Base-by-base conservation (phyloP, 2,113 vertebrate genomes). In the Syngnathoides biaculeatus region DNA sequence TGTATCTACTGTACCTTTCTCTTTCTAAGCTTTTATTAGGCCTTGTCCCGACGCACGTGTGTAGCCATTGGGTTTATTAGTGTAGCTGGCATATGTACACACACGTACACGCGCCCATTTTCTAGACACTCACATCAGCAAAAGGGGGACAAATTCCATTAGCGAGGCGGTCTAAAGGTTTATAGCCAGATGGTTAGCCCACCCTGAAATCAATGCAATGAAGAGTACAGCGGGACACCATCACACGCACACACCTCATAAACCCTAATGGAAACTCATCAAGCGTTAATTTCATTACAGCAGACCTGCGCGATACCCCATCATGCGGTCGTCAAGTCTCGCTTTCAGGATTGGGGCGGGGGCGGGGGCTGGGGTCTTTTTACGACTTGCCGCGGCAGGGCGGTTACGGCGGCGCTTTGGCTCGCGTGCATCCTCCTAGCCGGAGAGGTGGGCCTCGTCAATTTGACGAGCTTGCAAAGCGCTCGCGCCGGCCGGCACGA, bases 51-150 rank as follows among this genome's bases (percentile, higher is more conserved):
- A 55, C 58, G 78, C 71, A 74, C 70, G 76, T 75, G 82, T 80
- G 76, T 56, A 74, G 70, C 83, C 83, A 90, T 89, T 87, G 88
- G 75, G 64, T 83, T 84, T 89, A 87, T 88, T 89, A 84, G 79
- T 68, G 73, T 47, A 57, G 73, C 77, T 73, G 66, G 74, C 47
- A 66, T 59, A 39, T 8, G 62, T 47, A 53, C 24, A 48, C 19
- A 57, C 35, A 52, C 4, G 13, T 50, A 8, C 39, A 1, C 48
- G 20, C 66, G 55, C 42, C 67, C 42, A 47, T 27, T 42, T 42
- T 56, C 62, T 45, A 71, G 45, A 63, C 68, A 53, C 63, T 52
- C 30, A 58, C 52, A 57, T 43, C 39, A 22, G 39, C 9, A 61
- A 47, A 47, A 8, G 63, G 66, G 53, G 69, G 55, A 74, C 74